Base-by-base conservation (phyloP, 2,113 vertebrate genomes). In the Datnioides undecimradiatus region DNA sequence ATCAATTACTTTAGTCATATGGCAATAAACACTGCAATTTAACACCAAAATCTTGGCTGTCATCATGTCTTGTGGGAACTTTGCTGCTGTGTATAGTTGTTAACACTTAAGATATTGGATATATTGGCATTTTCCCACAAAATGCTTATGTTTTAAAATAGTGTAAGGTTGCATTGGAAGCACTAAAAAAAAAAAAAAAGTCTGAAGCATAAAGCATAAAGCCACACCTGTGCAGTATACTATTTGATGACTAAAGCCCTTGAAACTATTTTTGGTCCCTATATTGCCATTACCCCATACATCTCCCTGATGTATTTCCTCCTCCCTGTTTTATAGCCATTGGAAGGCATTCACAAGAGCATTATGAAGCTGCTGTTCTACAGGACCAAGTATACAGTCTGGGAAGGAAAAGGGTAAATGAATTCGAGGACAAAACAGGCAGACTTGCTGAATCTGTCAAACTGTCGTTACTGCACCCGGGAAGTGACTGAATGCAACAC, bases 191-290 rank as follows among this genome's bases (percentile, higher is more conserved):
- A n/a, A n/a, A n/a, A n/a, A n/a, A n/a, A n/a, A n/a, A n/a, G n/a
- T n/a, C n/a, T n/a, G n/a, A n/a, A 31, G 48, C 33, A 33, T 16
- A 66, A 81, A 85, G 67, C 57, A 81, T 90, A 87, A 88, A 91
- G 83, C 41, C 74, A 76, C 82, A 90, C 82, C 77, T 91, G 90
- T 68, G 79, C 52, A 63, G 62, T 69, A 41, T 21, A 72, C 25
- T 64, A 40, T 79, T 80, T 79, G 76, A 88, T 83, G 76, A 82
- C 84, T 87, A 76, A 86, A 84, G 76, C 43, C 45, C 52, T 73
- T 79, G 58, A 72, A 76, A 89, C 84, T 91, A 87, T 88, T 88
- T 88, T 86, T 40, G 62, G 68, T 54, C 55, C 66, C 59, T 67
- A 62, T 65, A 40, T 67, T 68, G 71, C 72, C 70, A 86, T 90